phyloP scores from a whole-genome alignment of 92 coral and sea anemone genomes.

The Phenganax stokvisi region DNA sequence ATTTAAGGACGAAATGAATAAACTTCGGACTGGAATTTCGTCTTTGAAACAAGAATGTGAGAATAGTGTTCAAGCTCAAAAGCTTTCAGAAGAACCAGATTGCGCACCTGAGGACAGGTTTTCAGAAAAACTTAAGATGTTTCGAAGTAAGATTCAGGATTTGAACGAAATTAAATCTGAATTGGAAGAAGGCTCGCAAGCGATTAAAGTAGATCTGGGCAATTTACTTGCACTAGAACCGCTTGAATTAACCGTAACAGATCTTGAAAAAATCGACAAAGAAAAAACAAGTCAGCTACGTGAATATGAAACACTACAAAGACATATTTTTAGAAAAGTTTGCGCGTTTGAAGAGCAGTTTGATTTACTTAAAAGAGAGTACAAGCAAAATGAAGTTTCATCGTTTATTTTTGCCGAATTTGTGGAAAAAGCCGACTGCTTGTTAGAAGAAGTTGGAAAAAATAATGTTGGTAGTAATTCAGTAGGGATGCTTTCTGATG shows the following conservation, averaged over 20 bases:
- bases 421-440: neutral
- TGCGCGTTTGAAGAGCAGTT: slow-evolving; percentile 24
- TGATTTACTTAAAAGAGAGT: neutral
- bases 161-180: neutral
- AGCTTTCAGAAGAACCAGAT: neutral
- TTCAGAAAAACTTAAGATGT: slow-evolving; percentile 11
- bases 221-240: slow-evolving; percentile 22
- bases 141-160: slow-evolving; percentile 5
- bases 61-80: neutral
- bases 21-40: slow-evolving; percentile 18
- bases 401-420: neutral
- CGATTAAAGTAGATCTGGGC: slow-evolving; percentile 12
- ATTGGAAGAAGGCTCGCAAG: slow-evolving; percentile 6
- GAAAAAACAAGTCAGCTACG: slow-evolving; percentile 7
- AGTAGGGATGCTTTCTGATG: neutral
- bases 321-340: neutral
- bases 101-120: neutral
- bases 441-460: slow-evolving; percentile 21
- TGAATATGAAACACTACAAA: slow-evolving; percentile 14
- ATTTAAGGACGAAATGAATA: neutral
- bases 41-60: slow-evolving; percentile 13
- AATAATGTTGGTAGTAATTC: neutral
- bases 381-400: neutral
- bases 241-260: slow-evolving; percentile 24
- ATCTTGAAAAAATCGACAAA: slow-evolving; percentile 29